Base-by-base conservation (phyloP, 2,888 invertebrate genomes). In the Macrophya annulata region DNA sequence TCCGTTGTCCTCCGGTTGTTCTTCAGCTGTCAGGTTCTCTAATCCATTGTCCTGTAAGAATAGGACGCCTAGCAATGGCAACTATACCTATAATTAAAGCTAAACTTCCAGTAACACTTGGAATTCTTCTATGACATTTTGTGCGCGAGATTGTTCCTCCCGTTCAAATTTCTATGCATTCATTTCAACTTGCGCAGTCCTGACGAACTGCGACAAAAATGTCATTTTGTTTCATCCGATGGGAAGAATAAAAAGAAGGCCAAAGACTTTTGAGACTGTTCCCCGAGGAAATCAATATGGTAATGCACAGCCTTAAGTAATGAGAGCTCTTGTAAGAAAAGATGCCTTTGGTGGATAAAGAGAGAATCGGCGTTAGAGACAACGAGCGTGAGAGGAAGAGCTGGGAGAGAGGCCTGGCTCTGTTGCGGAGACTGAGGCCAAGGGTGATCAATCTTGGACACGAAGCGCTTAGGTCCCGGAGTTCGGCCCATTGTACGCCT, bases 271-370 rank as follows among this genome's bases (percentile, higher is more conserved):
- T 86, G 87, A 89, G 90, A 90, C 88, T 90, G 89, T 89, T 88
- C 90, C 89, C 89, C 72, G 86, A 89, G 90, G 89, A 90, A 91
- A 91, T 92, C 91, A 91, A 91, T 91, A 91, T 91, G 91, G 89
- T 92, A 91, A 91, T 91, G 89, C 87, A 87, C 87, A 85, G 88
- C 88, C 87, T 89, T 90, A 89, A 90, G 90, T 91, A 91, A 92
- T 91, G 91, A 91, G 89, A 89, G 88, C 88, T 88, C 86, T 88
- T 85, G 88, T 86, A 87, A 88, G 88, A 88, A 89, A 86, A 87
- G 89, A 87, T 85, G 86, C 88, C 88, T 87, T 89, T 86, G 68
- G 84, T 48, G 21, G 86, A 83, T 83, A 83, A 68, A 51, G 68
- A 83, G 65, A 48, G 85, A 82, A 55, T 68, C 71, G 31, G 48